Percentiles rank a stretch among this genome's conserved stretches.
Evolutionary conservation across 2,888 invertebrate species (phyloP).

Genomic region (Leptinotarsa juncta): DNA sequence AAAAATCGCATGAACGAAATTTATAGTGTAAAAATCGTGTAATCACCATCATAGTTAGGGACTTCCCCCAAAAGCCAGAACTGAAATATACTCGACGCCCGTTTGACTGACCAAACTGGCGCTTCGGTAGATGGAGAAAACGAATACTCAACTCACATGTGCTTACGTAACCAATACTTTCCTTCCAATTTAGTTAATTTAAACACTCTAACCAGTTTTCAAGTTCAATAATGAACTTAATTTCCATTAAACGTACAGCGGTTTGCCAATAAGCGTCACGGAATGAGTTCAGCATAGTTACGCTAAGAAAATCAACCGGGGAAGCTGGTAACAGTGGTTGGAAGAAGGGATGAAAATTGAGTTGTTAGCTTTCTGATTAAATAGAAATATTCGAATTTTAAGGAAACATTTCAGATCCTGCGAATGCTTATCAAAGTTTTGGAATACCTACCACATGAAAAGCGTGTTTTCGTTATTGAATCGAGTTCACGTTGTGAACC

Average conservation of each 20-base stretch:
- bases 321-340: constrained; percentile 34
- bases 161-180: constrained; percentile 25
- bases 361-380: constrained; percentile 5
- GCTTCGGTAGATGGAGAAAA: too few relatives aligned
- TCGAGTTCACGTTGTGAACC: not conserved
- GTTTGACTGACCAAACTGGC: too few relatives aligned
- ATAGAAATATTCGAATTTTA: constrained; percentile 9
- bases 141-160: not conserved
- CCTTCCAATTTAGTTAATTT: constrained; percentile 37
- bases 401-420: not conserved
- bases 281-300: constrained; percentile 52
- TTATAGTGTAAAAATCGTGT: too few relatives aligned
- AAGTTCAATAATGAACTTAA: constrained; percentile 55
- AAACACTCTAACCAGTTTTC: constrained; percentile 39
- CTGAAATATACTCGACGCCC: too few relatives aligned
- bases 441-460: not conserved
- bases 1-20: too few relatives aligned
- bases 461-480: not conserved
- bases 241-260: constrained; percentile 56
- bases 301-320: constrained; percentile 51
- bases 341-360: not conserved
- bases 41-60: too few relatives aligned
- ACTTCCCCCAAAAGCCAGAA: too few relatives aligned
- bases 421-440: not conserved
- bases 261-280: constrained; percentile 51